These are phyloP conservation scores for Chaetodon trifascialis DNA, from an alignment of 2,113 vertebrate species.

Conservation along the genomic window DNA sequence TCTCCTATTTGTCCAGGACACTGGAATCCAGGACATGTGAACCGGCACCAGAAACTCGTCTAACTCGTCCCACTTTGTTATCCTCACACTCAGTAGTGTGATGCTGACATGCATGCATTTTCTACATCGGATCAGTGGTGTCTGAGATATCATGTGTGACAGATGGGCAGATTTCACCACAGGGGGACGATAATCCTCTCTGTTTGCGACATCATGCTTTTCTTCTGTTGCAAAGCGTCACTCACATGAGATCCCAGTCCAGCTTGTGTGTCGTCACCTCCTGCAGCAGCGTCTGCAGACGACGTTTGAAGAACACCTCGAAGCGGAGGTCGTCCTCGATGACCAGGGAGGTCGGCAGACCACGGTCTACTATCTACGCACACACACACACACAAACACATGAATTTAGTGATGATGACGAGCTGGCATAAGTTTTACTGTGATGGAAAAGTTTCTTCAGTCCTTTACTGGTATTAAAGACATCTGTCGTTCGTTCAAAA, in stretches of 20 bases:
- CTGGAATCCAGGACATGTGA: too few species aligned
- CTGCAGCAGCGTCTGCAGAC: constrained; percentile 88
- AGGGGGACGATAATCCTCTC: constrained; percentile 54
- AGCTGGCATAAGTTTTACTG: not conserved
- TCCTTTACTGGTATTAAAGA: not conserved
- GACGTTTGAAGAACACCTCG: constrained; percentile 94
- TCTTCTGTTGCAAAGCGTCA: constrained; percentile 14
- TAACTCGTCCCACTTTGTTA: not conserved
- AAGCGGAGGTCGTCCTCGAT: constrained; percentile 95
- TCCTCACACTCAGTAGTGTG: not conserved
- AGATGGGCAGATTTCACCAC: constrained; percentile 63
- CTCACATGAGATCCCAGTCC: constrained; percentile 95
- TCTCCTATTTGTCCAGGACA: too few species aligned
- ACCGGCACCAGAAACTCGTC: too few species aligned
- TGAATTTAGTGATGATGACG: not conserved
- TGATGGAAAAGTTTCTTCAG: not conserved
- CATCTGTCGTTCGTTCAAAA: not conserved
- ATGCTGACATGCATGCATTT: constrained; percentile 18
- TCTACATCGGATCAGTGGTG: constrained; percentile 27
- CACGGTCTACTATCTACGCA: constrained; percentile 85
- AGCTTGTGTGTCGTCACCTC: constrained; percentile 86
- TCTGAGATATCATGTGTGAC: constrained; percentile 52
- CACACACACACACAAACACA: not conserved
- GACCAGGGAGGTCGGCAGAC: constrained; percentile 86
- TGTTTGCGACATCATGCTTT: constrained; percentile 44